phyloP scores from a whole-genome alignment of 1,140 invertebrate genomes.

The Drosophila sturtevanti region DNA sequence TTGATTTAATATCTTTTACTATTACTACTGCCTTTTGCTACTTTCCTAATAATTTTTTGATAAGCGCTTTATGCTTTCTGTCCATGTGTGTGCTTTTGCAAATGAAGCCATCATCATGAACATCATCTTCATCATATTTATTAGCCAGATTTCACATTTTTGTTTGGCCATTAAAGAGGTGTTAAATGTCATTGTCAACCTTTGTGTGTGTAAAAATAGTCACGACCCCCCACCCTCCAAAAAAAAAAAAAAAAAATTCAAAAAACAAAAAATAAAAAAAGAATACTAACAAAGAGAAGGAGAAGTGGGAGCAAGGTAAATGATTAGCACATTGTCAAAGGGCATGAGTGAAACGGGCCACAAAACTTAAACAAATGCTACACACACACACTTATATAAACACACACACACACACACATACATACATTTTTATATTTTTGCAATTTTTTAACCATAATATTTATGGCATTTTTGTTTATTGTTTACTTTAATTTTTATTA shows the following conservation, averaged over 20 bases:
- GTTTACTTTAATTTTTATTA: slow-evolving; percentile 22
- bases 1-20: slow-evolving; percentile 49
- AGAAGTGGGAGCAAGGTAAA: slow-evolving; percentile 4
- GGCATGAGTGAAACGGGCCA: slow-evolving; percentile 50
- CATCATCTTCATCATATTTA: slow-evolving; percentile 32
- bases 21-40: slow-evolving; percentile 12
- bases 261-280: slow-evolving; percentile 8
- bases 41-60: slow-evolving; percentile 63
- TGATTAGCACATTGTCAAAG: slow-evolving; percentile 35
- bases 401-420: slow-evolving; percentile 24
- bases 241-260: slow-evolving; percentile 12
- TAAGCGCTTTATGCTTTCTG: slow-evolving; percentile 15
- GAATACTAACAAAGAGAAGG: not conserved
- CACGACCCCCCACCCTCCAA: slow-evolving; percentile 24
- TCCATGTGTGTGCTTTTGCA: slow-evolving; percentile 27
- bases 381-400: slow-evolving; percentile 8
- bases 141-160: slow-evolving; percentile 63
- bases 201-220: slow-evolving; percentile 33
- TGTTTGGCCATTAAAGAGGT: slow-evolving; percentile 47
- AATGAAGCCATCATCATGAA: slow-evolving; percentile 54
- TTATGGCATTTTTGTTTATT: slow-evolving; percentile 40
- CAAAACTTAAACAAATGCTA: slow-evolving; percentile 19
- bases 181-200: slow-evolving; percentile 66
- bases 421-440: slow-evolving; percentile 13
- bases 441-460: slow-evolving; percentile 47